Conservation (phyloP, 2,888 invertebrate genomes). For the Hecatera dysodea region DNA sequence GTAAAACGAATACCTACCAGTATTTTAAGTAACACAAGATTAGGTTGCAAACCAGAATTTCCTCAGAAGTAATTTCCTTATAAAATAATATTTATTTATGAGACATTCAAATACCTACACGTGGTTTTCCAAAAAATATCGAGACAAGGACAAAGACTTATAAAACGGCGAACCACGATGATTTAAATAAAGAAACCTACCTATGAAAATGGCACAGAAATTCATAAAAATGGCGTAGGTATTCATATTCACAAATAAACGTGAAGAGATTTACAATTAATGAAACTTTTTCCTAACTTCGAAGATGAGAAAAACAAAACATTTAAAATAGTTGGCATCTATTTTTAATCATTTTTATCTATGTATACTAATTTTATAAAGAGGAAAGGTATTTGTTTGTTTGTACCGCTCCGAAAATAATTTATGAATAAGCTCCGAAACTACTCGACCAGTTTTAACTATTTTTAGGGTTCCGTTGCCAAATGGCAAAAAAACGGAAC, state of each 20-base stretch:
- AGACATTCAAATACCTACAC: neutral
- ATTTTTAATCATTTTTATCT: too few species aligned
- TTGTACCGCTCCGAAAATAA: too few species aligned
- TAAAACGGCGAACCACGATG: neutral
- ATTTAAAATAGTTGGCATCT: too few species aligned
- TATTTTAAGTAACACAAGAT: neutral
- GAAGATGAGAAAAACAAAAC: neutral
- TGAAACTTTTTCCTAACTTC: neutral
- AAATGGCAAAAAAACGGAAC: too few species aligned
- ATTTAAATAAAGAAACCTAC: neutral
- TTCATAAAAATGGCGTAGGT: neutral
- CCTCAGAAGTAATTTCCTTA: constrained; percentile 9
- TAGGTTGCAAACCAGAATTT: neutral
- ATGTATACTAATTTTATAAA: too few species aligned
- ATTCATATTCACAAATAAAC: too few species aligned
- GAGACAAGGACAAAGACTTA: constrained; percentile 1
- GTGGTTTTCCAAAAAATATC: constrained; percentile 15
- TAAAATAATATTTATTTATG: constrained; percentile 16
- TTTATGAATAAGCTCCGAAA: too few species aligned
- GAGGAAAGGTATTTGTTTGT: too few species aligned
- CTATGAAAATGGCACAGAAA: neutral
- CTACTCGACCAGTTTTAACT: too few species aligned
- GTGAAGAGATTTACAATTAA: too few species aligned
- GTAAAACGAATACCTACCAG: constrained; percentile 6
- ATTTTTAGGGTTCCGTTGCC: too few species aligned